phyloP scores from a whole-genome alignment of 1,140 invertebrate genomes.

The Drosophila athabasca region DNA sequence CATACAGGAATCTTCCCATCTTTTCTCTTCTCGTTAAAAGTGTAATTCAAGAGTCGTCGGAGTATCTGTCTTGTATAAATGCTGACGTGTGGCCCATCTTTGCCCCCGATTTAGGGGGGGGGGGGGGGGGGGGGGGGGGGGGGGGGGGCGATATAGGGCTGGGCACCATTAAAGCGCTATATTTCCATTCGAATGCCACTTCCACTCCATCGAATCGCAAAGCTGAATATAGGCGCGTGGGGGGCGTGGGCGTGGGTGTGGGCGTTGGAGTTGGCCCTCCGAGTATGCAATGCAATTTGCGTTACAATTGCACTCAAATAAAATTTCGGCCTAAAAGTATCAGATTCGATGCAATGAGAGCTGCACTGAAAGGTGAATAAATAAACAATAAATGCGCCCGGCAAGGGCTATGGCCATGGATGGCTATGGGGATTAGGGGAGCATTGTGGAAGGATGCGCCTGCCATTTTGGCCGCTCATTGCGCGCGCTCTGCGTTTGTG shows the following conservation, averaged over 20 bases:
- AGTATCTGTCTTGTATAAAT: constrained; percentile 1
- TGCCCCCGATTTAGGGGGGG: not conserved
- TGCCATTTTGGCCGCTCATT: constrained; percentile 38
- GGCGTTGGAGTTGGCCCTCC: not conserved
- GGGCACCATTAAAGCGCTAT: constrained; percentile 16
- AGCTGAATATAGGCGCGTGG: not conserved
- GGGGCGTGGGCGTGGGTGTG: too few species aligned
- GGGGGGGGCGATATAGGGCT: too few species aligned
- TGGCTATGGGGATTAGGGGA: constrained; percentile 3
- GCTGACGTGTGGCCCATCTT: constrained; percentile 17
- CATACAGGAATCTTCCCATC: too few species aligned
- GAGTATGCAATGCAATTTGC: constrained; percentile 50
- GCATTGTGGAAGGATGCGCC: not conserved
- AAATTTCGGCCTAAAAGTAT: constrained; percentile 48
- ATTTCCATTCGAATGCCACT: constrained; percentile 18
- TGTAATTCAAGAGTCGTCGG: not conserved
- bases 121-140: too few species aligned
- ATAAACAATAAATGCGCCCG: constrained; percentile 66
- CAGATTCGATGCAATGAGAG: constrained; percentile 10
- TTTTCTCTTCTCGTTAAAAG: too few species aligned
- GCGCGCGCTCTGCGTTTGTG: constrained; percentile 57
- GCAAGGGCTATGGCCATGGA: not conserved
- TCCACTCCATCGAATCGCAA: constrained; percentile 32
- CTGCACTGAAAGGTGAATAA: constrained; percentile 58
- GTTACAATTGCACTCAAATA: constrained; percentile 24